A percentile compares a stretch with the other conserved stretches of the same genome.
Conservation (phyloP, 2,888 invertebrate species). For the Eudasyphora cyanicolor region DNA sequence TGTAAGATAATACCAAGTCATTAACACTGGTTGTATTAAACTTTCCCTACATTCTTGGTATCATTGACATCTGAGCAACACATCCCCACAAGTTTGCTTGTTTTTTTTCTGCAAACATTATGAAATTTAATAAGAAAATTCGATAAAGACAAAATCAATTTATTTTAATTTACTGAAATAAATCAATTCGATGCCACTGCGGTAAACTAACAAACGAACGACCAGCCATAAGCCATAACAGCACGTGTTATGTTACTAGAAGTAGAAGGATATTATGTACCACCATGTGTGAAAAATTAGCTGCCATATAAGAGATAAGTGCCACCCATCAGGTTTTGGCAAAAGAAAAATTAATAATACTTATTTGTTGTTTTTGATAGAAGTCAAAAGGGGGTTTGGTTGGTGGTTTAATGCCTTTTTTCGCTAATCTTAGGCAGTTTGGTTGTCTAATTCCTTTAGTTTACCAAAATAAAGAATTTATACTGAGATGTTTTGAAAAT, state of each 20-base stretch:
- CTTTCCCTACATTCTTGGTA: too few relatives aligned
- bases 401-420: background rate
- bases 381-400: too few relatives aligned
- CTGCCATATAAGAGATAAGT: background rate
- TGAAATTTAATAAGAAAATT: background rate
- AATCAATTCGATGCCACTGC: background rate
- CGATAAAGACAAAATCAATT: background rate
- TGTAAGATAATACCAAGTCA: too few relatives aligned
- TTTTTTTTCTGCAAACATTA: background rate
- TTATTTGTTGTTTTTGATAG: too few relatives aligned
- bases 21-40: too few relatives aligned
- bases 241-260: background rate
- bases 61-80: too few relatives aligned
- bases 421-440: background rate
- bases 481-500: background rate
- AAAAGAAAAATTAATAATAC: too few relatives aligned
- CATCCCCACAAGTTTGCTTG: too few relatives aligned
- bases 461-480: background rate
- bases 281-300: constrained; percentile 13
- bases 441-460: too few relatives aligned
- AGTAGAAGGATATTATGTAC: background rate
- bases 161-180: background rate
- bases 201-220: background rate
- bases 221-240: background rate
- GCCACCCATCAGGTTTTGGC: too few relatives aligned